phyloP scores from a whole-genome alignment of 2,797 vertebrate genomes.

The Otolemur crassicaudatus region DNA sequence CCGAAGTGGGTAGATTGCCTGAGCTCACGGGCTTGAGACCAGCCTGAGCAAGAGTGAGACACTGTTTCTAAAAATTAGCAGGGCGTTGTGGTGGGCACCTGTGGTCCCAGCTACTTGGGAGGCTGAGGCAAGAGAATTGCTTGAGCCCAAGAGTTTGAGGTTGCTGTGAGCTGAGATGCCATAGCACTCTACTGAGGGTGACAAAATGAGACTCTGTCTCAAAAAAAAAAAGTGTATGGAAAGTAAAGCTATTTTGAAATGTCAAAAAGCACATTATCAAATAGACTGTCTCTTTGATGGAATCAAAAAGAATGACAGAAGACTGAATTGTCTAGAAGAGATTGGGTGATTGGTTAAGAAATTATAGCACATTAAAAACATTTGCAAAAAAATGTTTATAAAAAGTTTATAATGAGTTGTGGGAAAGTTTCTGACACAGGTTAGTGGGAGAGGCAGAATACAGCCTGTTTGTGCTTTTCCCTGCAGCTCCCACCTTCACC shows the following conservation, averaged over 20 bases:
- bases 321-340: not conserved
- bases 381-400: not conserved
- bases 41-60: too few species aligned
- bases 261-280: not conserved
- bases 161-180: too few species aligned
- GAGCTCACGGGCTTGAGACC: too few species aligned
- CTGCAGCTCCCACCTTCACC: fast-evolving
- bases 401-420: not conserved
- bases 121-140: too few species aligned
- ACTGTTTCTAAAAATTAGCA: too few species aligned
- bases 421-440: not conserved
- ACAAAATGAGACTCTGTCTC: too few species aligned
- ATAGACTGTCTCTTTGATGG: not conserved
- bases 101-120: too few species aligned
- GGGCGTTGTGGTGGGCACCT: too few species aligned
- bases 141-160: too few species aligned
- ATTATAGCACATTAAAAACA: not conserved
- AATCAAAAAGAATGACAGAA: not conserved
- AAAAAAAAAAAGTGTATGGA: not conserved
- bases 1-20: too few species aligned
- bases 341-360: not conserved
- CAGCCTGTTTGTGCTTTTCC: too few species aligned
- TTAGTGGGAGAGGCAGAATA: not conserved
- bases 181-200: too few species aligned
- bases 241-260: not conserved